Conservation (phyloP, 2,888 invertebrate genomes). For the Venustoraphidia nigricollis region DNA sequence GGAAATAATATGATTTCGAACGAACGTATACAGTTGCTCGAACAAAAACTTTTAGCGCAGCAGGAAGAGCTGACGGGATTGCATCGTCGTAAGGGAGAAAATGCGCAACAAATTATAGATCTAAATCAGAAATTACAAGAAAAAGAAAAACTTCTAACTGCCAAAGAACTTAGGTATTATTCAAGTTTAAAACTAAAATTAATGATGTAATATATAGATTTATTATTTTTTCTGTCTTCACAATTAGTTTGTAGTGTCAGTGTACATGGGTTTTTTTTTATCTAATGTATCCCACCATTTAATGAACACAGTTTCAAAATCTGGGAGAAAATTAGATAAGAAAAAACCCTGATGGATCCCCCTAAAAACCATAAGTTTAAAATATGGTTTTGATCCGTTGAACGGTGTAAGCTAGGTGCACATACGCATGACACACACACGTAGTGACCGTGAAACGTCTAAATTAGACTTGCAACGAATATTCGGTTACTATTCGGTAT, state of each 20-base stretch:
- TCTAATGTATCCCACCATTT: neutral
- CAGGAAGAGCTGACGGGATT: slow-evolving; percentile 89
- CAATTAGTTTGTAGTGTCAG: neutral
- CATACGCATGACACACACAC: too few species aligned
- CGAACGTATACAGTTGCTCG: slow-evolving; percentile 54
- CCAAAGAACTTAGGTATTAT: slow-evolving; percentile 54
- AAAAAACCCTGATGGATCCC: too few species aligned
- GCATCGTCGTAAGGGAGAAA: slow-evolving; percentile 80
- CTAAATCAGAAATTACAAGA: slow-evolving; percentile 74
- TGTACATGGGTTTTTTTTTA: neutral
- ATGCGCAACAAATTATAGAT: slow-evolving; percentile 85
- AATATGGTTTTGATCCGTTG: too few species aligned
- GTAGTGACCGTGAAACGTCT: too few species aligned
- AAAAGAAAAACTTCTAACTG: slow-evolving; percentile 57
- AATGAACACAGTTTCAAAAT: too few species aligned
- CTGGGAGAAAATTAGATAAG: too few species aligned
- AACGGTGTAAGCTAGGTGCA: too few species aligned
- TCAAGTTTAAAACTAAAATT: neutral
- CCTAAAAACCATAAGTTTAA: too few species aligned
- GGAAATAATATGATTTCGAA: slow-evolving; percentile 21
- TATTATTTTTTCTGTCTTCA: neutral
- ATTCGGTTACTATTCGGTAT: too few species aligned
- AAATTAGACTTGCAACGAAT: too few species aligned
- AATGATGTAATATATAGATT: neutral
- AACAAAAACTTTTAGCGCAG: slow-evolving; percentile 71